These are phyloP conservation scores for Zygaena filipendulae DNA, from an alignment of 2,888 invertebrate species.

Conservation along the genomic window DNA sequence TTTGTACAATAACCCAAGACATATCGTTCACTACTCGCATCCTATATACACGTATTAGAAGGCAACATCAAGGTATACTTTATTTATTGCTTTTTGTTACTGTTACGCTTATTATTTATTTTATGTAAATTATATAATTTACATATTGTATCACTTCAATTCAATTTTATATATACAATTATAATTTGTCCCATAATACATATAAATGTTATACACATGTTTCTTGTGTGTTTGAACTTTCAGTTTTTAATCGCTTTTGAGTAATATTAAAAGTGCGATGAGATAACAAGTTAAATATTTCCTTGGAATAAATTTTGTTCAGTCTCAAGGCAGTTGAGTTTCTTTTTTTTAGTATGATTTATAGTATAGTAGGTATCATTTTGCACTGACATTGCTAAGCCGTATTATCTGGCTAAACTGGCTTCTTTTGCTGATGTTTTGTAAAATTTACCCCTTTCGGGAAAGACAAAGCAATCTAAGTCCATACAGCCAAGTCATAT, in stretches of 20 bases:
- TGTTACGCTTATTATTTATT: slow-evolving; percentile 45
- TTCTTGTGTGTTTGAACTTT: slow-evolving; percentile 55
- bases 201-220: no score
- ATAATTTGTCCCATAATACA: slow-evolving; percentile 33
- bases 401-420: no score
- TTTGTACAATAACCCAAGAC: slow-evolving; percentile 34
- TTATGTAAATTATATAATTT: slow-evolving; percentile 62
- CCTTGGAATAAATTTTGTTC: no score
- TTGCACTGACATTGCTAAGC: no score
- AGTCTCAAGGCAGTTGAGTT: slow-evolving; percentile 44
- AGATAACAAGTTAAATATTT: no score
- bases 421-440: no score
- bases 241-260: slow-evolving; percentile 23
- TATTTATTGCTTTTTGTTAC: slow-evolving; percentile 66
- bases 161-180: slow-evolving; percentile 55
- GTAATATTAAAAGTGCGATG: slow-evolving; percentile 32
- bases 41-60: slow-evolving; percentile 55
- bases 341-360: no score
- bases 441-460: no score
- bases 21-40: slow-evolving; percentile 38
- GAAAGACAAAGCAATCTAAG: no score
- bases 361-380: no score
- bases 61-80: slow-evolving; percentile 68
- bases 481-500: no score
- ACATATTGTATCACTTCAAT: slow-evolving; percentile 61